phyloP scores from a whole-genome alignment of 2,113 vertebrate species.

The Neoarius graeffei region DNA sequence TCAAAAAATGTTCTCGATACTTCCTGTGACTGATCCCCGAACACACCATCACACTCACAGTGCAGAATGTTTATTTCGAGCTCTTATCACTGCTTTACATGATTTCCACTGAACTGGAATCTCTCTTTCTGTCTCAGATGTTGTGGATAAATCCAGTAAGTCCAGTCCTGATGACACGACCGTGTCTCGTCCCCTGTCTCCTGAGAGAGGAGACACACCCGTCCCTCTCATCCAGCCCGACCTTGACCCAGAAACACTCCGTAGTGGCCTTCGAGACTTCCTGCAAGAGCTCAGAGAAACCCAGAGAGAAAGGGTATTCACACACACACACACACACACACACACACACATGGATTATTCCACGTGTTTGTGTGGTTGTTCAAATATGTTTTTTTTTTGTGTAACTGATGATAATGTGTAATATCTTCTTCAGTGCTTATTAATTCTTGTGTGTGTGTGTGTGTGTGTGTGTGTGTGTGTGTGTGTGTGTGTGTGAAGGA shows the following conservation, averaged over 20 bases:
- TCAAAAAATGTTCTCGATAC: background rate
- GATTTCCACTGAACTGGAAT: background rate
- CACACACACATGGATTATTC: background rate
- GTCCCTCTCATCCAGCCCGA: slow-evolving; percentile 63
- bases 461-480: background rate
- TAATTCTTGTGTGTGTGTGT: background rate
- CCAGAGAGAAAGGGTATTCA: slow-evolving; percentile 81
- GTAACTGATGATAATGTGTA: background rate
- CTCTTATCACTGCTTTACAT: background rate
- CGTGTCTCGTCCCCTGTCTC: slow-evolving; percentile 69
- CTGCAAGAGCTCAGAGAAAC: slow-evolving; percentile 82
- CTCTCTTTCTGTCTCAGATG: slow-evolving; percentile 50
- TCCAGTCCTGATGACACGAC: slow-evolving; percentile 70
- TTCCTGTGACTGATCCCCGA: too few species aligned
- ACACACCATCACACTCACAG: background rate
- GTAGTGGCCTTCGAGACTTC: slow-evolving; percentile 82
- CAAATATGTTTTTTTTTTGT: background rate
- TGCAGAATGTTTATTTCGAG: background rate
- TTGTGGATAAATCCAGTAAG: slow-evolving; percentile 57
- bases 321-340: background rate
- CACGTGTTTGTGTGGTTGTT: background rate
- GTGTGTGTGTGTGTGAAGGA: slow-evolving; percentile 70
- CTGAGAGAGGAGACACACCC: slow-evolving; percentile 66
- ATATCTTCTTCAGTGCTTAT: background rate
- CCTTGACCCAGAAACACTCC: slow-evolving; percentile 81